Base-by-base conservation (phyloP, 2,888 invertebrate species). In the Erynnis tages region DNA sequence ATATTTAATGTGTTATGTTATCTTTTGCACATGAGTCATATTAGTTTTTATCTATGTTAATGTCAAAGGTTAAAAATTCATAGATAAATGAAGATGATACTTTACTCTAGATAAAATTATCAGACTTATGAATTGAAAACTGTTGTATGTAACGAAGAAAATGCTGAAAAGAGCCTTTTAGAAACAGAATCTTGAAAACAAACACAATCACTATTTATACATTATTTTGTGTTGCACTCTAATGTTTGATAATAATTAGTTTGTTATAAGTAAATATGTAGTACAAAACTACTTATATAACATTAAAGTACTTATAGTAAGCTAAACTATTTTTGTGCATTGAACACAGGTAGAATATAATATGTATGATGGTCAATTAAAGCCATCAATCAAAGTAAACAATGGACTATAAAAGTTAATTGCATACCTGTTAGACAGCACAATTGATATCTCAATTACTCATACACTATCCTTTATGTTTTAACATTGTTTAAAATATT, bases 331-430 rank as follows among this genome's bases (percentile, higher is more conserved):
- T n/a, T 21, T 5, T 21, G 5, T 21, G 21, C 21, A 21, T 21
- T 3, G 5, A 21, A 5, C 4, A 21, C 3, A 4, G 21, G 21
- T 21, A 5, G 21, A 21, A 21, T n/a, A n/a, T n/a, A n/a, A n/a
- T 21, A 21, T 21, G 5, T 21, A 21, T 21, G n/a, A n/a, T n/a
- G n/a, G n/a, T n/a, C n/a, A n/a, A n/a, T n/a, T n/a, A n/a, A n/a
- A 30, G 11, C 27, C 19, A 2, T 27, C 43, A 43, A 23, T 38
- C 37, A 38, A n/a, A 37, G 13, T 27, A 38, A 47, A 76, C 74
- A 75, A 77, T 76, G 60, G 68, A 34, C 61, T 61, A 69, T 73
- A 69, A 75, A 68, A 62, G 56, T 61, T 53, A 67, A 71, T 75
- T 71, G 69, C 61, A 54, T 44, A 53, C 54, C 50, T 55, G 57